Conservation (phyloP, 2,888 invertebrate genomes). For the Melangyna quadrimaculata region DNA sequence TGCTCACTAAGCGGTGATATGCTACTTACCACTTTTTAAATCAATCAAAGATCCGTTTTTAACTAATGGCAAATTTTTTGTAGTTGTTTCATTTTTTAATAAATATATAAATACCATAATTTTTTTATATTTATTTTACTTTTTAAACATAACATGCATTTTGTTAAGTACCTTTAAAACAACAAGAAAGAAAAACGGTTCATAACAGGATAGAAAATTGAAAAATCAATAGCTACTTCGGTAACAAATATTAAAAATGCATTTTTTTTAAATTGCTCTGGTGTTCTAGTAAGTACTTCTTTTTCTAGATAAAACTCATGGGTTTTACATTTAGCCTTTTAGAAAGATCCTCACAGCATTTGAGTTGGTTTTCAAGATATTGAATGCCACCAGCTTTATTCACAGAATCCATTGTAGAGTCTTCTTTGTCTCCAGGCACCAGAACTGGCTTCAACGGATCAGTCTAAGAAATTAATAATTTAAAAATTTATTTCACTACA, state of each 20-base stretch:
- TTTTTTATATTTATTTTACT: too few relatives aligned
- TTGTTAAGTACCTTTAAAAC: too few relatives aligned
- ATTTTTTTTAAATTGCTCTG: neutral
- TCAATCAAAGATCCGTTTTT: too few relatives aligned
- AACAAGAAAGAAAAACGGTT: neutral
- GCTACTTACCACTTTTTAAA: too few relatives aligned
- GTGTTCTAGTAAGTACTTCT: neutral
- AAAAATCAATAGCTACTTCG: neutral
- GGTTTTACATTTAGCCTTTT: slow-evolving; percentile 83
- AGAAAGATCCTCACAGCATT: slow-evolving; percentile 84
- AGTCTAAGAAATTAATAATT: slow-evolving; percentile 79
- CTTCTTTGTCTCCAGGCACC: slow-evolving; percentile 93
- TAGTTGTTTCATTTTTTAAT: too few relatives aligned
- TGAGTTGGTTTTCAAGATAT: slow-evolving; percentile 90
- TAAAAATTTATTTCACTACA: neutral
- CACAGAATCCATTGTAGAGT: slow-evolving; percentile 85
- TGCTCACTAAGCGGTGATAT: too few relatives aligned
- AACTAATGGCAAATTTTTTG: too few relatives aligned
- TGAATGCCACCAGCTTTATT: slow-evolving; percentile 88
- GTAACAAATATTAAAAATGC: neutral
- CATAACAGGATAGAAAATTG: neutral
- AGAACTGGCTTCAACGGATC: slow-evolving; percentile 86
- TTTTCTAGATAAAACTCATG: slow-evolving; percentile 74
- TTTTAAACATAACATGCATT: neutral
- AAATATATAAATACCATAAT: too few relatives aligned